Evolutionary conservation across 2,113 vertebrate species (phyloP), one percentile per base, ranked within the genome.

Genomic region (Taurulus bubalis): DNA sequence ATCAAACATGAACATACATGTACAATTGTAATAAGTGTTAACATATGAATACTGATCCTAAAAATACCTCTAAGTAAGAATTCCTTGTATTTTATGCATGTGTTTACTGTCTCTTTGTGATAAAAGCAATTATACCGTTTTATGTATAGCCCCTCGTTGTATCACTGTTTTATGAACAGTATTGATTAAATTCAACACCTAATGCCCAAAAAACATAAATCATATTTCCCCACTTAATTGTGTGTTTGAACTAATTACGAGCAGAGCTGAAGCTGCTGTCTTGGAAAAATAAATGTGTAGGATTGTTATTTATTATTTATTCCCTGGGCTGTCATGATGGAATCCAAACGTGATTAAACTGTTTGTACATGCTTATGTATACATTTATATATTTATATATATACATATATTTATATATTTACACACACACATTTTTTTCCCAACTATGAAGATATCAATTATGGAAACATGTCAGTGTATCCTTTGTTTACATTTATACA

Each of bases 191-290:
- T 80, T 88, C 86, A 91, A 86, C 89, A 90, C 87, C 87, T 85
- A 92, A 92, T 89, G 86, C 89, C 80, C 83, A 87, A 90, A 89
- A 90, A 90, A 58, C 89, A 93, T 91, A 90, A 93, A 94, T 92
- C 91, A 91, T 69, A 87, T 88, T 90, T 92, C 78, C 56, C 32
- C 71, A 59, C 78, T 70, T 93, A 91, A 90, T 89, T 93, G 87
- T 90, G 84, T 72, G 80, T 87, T 89, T 91, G 89, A 90, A 85
- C 90, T 91, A 89, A 91, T 92, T 93, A 91, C 78, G 77, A 63
- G 9, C 71, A 47, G 51, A 84, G 83, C 64, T 71, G 77, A 80
- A 78, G 80, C 80, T 88, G 87, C 85, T 88, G 86, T 90, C 86
- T 90, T 81, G 83, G 86, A 85, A 87, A 87, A 88, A 59, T 85